Percentiles rank a stretch among this genome's conserved stretches.
phyloP scores from a whole-genome alignment of 2,888 invertebrate species.

The Gastrophysa polygoni region DNA sequence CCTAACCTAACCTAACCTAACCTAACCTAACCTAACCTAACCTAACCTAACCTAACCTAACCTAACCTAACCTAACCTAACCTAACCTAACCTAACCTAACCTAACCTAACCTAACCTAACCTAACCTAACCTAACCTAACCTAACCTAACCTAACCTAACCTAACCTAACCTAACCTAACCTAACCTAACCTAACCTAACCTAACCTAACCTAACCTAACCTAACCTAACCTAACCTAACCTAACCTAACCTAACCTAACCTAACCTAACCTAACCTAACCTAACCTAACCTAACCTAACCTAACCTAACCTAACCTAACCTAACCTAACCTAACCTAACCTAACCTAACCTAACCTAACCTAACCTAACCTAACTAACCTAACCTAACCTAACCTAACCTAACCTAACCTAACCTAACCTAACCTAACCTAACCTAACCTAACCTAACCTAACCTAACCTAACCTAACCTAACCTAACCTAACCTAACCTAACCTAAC shows the following conservation, averaged over 20 bases:
- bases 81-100: constrained; percentile 18
- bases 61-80: constrained; percentile 21
- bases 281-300: constrained; percentile 35
- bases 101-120: constrained; percentile 18
- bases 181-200: constrained; percentile 22
- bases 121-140: constrained; percentile 22
- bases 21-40: constrained; percentile 21
- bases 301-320: constrained; percentile 36
- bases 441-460: constrained; percentile 12
- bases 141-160: constrained; percentile 27
- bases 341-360: constrained; percentile 30
- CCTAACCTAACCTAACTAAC: constrained; percentile 30
- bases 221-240: constrained; percentile 31
- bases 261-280: constrained; percentile 32
- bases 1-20: constrained; percentile 21
- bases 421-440: constrained; percentile 17
- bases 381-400: constrained; percentile 34
- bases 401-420: constrained; percentile 24
- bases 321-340: constrained; percentile 34
- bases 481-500: constrained; percentile 25
- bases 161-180: constrained; percentile 35
- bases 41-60: constrained; percentile 31
- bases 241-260: constrained; percentile 34
- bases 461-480: constrained; percentile 12
- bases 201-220: constrained; percentile 18